Evolutionary conservation across 2,113 vertebrate genomes (phyloP).

Genomic region (Carettochelys insculpta): DNA sequence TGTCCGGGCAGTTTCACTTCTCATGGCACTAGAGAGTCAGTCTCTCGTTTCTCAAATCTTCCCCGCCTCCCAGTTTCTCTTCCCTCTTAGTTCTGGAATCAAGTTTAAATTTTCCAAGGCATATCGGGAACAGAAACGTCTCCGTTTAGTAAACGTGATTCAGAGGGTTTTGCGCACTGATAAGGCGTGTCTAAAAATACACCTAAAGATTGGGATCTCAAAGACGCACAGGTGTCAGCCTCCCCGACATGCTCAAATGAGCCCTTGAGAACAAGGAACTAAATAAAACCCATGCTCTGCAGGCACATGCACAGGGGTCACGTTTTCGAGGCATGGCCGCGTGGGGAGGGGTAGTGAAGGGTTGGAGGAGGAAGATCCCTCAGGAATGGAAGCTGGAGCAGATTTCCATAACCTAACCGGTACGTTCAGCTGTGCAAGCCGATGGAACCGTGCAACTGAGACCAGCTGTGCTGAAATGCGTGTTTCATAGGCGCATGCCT

Average conservation of each 20-base stretch:
- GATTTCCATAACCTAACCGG: not conserved
- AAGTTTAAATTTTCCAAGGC: not conserved
- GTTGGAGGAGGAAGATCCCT: not conserved
- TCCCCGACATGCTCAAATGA: not conserved
- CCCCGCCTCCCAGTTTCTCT: fast-evolving
- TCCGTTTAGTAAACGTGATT: not conserved
- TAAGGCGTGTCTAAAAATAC: constrained; percentile 46
- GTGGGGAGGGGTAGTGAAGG: not conserved
- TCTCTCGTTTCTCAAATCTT: fast-evolving
- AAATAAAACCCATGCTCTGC: not conserved
- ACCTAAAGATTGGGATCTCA: fast-evolving
- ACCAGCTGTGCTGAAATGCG: not conserved
- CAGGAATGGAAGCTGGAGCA: not conserved
- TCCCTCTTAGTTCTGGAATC: not conserved
- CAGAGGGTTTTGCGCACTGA: not conserved
- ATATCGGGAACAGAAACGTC: not conserved
- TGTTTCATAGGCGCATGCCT: not conserved
- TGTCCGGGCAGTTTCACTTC: no score
- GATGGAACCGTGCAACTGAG: not conserved
- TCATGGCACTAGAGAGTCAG: not conserved
- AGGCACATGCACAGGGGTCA: fast-evolving
- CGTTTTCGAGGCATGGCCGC: fast-evolving
- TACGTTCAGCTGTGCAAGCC: not conserved
- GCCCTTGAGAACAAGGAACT: not conserved
- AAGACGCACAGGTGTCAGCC: not conserved